phyloP scores from a whole-genome alignment of 2,113 vertebrate genomes.

The Coryphaenoides rupestris region DNA sequence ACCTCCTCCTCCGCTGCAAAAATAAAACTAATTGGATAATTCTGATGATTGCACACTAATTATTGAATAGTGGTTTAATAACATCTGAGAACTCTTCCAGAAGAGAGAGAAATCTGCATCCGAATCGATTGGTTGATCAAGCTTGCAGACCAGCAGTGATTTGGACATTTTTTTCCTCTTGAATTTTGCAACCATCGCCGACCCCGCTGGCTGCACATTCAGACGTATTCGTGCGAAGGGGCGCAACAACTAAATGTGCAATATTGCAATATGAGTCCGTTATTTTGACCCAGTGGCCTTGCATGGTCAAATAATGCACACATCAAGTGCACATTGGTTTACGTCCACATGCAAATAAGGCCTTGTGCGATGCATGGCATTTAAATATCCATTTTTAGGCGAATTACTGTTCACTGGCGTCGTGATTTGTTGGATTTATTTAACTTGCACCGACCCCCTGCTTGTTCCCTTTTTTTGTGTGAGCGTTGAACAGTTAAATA shows the following conservation, averaged over 20 bases:
- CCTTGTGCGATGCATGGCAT: slow-evolving; percentile 20
- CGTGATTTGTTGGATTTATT: slow-evolving; percentile 24
- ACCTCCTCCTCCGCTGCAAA: slow-evolving; percentile 38
- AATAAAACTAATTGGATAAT: slow-evolving; percentile 65
- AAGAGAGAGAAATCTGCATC: slow-evolving; percentile 22
- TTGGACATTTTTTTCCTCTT: slow-evolving; percentile 17
- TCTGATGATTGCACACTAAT: slow-evolving; percentile 48
- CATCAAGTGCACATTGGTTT: slow-evolving; percentile 39
- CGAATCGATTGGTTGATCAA: neutral
- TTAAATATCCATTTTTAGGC: neutral
- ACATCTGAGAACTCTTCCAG: slow-evolving; percentile 15
- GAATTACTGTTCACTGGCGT: slow-evolving; percentile 17
- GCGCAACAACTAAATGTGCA: slow-evolving; percentile 58
- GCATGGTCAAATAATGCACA: slow-evolving; percentile 33
- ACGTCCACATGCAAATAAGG: slow-evolving; percentile 34
- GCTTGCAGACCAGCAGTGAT: slow-evolving; percentile 18
- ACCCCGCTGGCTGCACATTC: slow-evolving; percentile 41
- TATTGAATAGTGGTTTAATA: slow-evolving; percentile 38
- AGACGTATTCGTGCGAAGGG: slow-evolving; percentile 34
- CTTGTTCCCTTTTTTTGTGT: neutral
- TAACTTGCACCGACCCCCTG: slow-evolving; percentile 20
- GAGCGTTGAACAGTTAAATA: slow-evolving; percentile 14
- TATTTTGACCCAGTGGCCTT: slow-evolving; percentile 57
- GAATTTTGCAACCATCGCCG: slow-evolving; percentile 42
- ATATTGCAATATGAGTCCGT: slow-evolving; percentile 48